phyloP scores from a whole-genome alignment of 2,888 invertebrate species.

The Leistus spinibarbis region DNA sequence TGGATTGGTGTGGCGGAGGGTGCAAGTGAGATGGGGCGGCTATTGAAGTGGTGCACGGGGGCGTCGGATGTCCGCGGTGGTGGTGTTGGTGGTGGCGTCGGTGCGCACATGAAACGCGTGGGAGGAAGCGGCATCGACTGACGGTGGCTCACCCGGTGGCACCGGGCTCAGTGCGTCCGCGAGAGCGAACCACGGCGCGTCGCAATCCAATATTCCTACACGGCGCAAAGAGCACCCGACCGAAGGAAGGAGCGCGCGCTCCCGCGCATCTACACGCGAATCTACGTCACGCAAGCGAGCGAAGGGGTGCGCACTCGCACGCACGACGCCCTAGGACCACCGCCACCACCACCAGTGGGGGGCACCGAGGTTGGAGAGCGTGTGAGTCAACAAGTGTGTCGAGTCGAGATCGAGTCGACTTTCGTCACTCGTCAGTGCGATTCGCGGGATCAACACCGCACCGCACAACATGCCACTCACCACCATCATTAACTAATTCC shows the following conservation, averaged over 20 bases:
- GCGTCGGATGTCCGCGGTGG: background rate
- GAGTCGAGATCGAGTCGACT: background rate
- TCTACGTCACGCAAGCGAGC: background rate
- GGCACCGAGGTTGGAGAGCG: background rate
- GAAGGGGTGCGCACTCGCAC: background rate
- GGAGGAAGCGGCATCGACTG: conserved; percentile 15
- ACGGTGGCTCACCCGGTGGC: conserved; percentile 7
- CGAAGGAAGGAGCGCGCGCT: conserved; percentile 7
- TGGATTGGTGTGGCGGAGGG: background rate
- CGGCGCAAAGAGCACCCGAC: background rate
- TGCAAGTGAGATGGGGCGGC: background rate
- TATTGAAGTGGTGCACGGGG: conserved; percentile 1
- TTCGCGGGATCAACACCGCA: background rate
- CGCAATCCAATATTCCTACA: background rate
- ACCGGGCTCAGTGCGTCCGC: conserved; percentile 14
- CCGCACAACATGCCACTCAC: background rate
- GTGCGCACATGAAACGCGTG: conserved; percentile 42
- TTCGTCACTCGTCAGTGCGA: background rate
- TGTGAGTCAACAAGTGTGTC: background rate
- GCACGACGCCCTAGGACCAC: conserved; percentile 7
- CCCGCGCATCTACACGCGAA: conserved; percentile 10
- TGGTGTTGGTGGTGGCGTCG: conserved; percentile 7
- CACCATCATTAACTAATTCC: background rate
- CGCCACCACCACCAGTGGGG: background rate
- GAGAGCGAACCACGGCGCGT: conserved; percentile 10